Evolutionary conservation across 1,140 invertebrate species (phyloP).

Genomic region (Adelges cooleyi): DNA sequence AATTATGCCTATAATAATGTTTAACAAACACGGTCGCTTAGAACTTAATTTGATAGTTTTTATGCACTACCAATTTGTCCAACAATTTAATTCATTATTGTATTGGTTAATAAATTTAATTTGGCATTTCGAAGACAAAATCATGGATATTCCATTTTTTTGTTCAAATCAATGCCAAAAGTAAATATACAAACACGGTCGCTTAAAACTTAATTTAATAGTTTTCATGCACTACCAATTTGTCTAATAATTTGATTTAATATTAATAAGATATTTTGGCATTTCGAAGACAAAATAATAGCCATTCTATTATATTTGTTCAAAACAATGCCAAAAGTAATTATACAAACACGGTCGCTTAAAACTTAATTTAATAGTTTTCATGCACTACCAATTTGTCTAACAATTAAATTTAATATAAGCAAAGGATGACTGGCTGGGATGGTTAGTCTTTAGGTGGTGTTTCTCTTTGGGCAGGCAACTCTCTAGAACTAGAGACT

Average conservation of each 20-base stretch:
- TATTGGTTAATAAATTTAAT: too few species aligned
- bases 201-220: background rate
- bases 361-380: background rate
- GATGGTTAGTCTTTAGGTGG: too few species aligned
- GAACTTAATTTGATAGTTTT: background rate
- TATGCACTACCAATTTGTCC: background rate
- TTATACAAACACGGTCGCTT: background rate
- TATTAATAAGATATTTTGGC: too few species aligned
- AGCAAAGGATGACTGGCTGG: too few species aligned
- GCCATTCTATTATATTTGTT: too few species aligned
- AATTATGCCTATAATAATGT: conserved; percentile 4
- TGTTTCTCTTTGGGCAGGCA: too few species aligned
- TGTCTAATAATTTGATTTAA: too few species aligned
- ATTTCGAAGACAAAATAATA: too few species aligned
- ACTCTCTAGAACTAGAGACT: too few species aligned
- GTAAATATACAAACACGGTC: background rate
- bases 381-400: background rate
- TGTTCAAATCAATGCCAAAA: conserved; percentile 12
- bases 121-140: conserved; percentile 10
- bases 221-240: background rate
- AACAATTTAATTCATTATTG: background rate
- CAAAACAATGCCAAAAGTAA: too few species aligned
- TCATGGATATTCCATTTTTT: background rate
- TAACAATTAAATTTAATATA: too few species aligned
- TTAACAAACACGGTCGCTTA: background rate